Conservation (phyloP, 2,888 invertebrate genomes). For the Drosophila lacicola region DNA sequence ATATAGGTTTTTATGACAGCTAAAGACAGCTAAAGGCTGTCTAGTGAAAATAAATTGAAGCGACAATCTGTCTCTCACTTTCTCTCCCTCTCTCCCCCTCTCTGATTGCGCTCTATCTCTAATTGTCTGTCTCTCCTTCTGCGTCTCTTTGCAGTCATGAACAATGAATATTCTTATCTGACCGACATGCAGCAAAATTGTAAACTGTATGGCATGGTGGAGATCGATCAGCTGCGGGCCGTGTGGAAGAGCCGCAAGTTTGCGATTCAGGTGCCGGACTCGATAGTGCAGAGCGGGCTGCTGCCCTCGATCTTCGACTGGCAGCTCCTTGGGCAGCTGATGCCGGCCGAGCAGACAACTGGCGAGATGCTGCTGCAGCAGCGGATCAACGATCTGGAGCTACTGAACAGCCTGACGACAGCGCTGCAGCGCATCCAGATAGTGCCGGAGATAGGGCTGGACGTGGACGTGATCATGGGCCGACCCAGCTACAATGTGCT, state of each 20-base stretch:
- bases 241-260: constrained; percentile 44
- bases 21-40: no score
- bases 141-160: constrained; percentile 28
- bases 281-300: constrained; percentile 37
- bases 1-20: no score
- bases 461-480: constrained; percentile 30
- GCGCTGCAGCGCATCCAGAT: constrained; percentile 47
- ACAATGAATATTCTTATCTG: constrained; percentile 14
- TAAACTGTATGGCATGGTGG: constrained; percentile 42
- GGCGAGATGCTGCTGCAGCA: constrained; percentile 39
- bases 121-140: background rate
- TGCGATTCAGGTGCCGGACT: constrained; percentile 28
- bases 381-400: constrained; percentile 47
- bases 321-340: constrained; percentile 35
- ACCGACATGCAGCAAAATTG: constrained; percentile 27
- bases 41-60: no score
- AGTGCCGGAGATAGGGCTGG: constrained; percentile 24
- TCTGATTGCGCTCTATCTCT: background rate
- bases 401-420: constrained; percentile 42
- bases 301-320: constrained; percentile 57
- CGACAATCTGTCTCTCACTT: no score
- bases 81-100: no score
- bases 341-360: constrained; percentile 36
- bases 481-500: constrained; percentile 45
- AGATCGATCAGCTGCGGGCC: constrained; percentile 37